Evolutionary conservation across 1,140 invertebrate genomes (phyloP).

Genomic region (Bombus confusus): DNA sequence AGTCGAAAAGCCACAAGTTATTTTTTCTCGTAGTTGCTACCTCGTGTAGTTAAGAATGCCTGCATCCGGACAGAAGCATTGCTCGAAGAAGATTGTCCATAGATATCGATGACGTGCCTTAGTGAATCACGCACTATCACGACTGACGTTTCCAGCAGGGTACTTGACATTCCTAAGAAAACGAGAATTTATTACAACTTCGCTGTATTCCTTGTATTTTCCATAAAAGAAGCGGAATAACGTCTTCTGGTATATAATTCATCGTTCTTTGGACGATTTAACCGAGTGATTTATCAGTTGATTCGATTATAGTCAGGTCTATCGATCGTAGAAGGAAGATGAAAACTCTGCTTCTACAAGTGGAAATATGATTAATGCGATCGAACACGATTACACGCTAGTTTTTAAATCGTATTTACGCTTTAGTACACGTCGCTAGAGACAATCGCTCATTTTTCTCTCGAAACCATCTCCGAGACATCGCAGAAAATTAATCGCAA

Average conservation of each 20-base stretch:
- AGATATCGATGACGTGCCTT: conserved; percentile 67
- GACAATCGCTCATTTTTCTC: background rate
- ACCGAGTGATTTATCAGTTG: conserved; percentile 28
- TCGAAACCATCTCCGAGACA: background rate
- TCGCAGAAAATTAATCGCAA: background rate
- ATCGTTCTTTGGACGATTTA: conserved; percentile 20
- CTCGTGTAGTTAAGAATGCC: background rate
- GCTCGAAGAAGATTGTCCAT: conserved; percentile 37
- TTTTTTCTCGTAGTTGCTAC: background rate
- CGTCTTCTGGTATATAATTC: conserved; percentile 28
- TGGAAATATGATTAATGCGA: conserved; percentile 10
- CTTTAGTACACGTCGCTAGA: background rate
- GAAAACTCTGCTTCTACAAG: background rate
- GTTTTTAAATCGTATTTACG: background rate
- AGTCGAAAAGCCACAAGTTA: background rate
- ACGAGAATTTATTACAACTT: conserved; percentile 60
- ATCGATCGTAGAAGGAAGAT: background rate
- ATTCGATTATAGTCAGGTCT: conserved; percentile 2
- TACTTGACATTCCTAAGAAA: conserved; percentile 59
- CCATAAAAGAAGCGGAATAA: conserved; percentile 55
- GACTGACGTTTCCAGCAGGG: conserved; percentile 31
- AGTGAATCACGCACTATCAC: conserved; percentile 59
- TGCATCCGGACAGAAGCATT: conserved; percentile 10
- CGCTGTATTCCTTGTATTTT: conserved; percentile 53
- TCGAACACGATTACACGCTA: background rate